Conservation (phyloP, 2,888 invertebrate genomes). For the Hartigia nigra region DNA sequence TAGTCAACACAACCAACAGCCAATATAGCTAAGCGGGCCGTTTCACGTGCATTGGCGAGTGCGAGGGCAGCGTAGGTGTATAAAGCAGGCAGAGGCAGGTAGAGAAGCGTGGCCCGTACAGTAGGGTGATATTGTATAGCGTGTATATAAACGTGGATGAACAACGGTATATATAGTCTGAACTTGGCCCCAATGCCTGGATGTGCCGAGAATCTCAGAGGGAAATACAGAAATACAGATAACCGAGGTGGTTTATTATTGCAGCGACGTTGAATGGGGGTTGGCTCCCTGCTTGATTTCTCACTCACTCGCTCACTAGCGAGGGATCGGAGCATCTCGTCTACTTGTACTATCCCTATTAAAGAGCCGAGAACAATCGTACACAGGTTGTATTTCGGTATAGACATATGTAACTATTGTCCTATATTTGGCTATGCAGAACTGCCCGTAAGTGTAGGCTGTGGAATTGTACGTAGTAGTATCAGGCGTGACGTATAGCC, state of each 20-base stretch:
- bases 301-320: constrained; percentile 24
- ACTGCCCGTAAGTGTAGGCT: background rate
- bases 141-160: constrained; percentile 43
- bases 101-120: background rate
- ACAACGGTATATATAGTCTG: constrained; percentile 54
- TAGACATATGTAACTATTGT: background rate
- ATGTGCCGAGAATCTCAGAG: constrained; percentile 59
- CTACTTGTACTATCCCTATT: constrained; percentile 3
- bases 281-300: constrained; percentile 45
- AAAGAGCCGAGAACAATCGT: background rate
- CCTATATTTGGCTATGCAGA: background rate
- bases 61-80: background rate
- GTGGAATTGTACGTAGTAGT: background rate
- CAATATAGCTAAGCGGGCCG: background rate
- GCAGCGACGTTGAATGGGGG: constrained; percentile 59
- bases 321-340: constrained; percentile 24
- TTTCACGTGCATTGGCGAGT: constrained; percentile 2
- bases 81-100: constrained; percentile 21
- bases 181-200: constrained; percentile 65
- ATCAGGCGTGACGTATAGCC: background rate
- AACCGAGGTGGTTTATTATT: constrained; percentile 62
- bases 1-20: background rate
- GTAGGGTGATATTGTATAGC: background rate
- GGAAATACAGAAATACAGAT: constrained; percentile 64
- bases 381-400: background rate